Conservation (phyloP, 2,888 invertebrate species). For the Caenorhabditis wallacei region DNA sequence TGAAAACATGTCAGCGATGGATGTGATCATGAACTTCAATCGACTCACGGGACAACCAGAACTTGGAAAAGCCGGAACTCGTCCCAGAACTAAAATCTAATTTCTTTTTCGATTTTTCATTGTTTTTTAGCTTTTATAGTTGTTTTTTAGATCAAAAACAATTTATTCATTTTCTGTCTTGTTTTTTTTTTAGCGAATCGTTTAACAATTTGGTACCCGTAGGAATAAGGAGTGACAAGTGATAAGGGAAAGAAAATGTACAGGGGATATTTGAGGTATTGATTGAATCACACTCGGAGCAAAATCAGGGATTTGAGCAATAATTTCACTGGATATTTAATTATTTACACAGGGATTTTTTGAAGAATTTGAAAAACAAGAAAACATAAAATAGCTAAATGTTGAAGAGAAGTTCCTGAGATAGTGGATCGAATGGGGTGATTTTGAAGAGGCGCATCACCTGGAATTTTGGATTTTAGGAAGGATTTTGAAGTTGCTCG, state of each 20-base stretch:
- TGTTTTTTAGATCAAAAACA: not conserved
- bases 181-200: not conserved
- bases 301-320: not conserved
- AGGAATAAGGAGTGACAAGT: not conserved
- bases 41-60: slow-evolving; percentile 79
- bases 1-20: slow-evolving; percentile 78
- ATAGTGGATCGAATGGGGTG: slow-evolving; percentile 80
- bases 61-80: slow-evolving; percentile 78
- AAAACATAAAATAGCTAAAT: slow-evolving; percentile 28
- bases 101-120: slow-evolving; percentile 13
- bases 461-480: slow-evolving; percentile 50
- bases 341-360: not conserved
- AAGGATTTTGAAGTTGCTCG: not conserved
- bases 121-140: slow-evolving; percentile 18
- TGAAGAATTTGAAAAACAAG: not conserved
- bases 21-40: slow-evolving; percentile 81
- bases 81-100: slow-evolving; percentile 72
- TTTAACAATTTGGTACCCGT: too few relatives aligned
- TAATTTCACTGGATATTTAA: not conserved
- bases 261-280: not conserved
- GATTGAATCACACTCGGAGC: not conserved
- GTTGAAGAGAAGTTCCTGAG: slow-evolving; percentile 82
- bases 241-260: not conserved
- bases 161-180: not conserved
- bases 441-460: slow-evolving; percentile 82